phyloP scores from a whole-genome alignment of 2,888 invertebrate species.

The Molorchus minor region DNA sequence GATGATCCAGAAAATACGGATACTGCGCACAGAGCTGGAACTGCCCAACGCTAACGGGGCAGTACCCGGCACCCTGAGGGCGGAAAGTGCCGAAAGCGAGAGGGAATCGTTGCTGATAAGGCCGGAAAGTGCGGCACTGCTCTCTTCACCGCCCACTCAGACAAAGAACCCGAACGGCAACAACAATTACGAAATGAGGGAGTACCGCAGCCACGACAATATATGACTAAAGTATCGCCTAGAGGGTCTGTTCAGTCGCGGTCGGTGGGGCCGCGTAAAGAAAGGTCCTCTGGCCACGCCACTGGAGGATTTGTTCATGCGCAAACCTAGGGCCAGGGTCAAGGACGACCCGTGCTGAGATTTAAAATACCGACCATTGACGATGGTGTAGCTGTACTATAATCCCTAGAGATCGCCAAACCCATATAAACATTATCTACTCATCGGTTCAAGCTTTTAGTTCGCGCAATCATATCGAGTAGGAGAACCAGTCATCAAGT shows the following conservation, averaged over 20 bases:
- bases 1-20: slow-evolving; percentile 90
- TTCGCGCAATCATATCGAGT: slow-evolving; percentile 18
- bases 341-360: slow-evolving; percentile 57
- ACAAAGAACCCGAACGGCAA: slow-evolving; percentile 76
- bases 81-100: slow-evolving; percentile 66
- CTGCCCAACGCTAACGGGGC: slow-evolving; percentile 68
- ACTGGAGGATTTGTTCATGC: slow-evolving; percentile 62
- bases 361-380: slow-evolving; percentile 27
- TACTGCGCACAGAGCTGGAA: slow-evolving; percentile 75
- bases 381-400: slow-evolving; percentile 34
- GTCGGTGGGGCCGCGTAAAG: slow-evolving; percentile 62
- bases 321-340: slow-evolving; percentile 58
- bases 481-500: slow-evolving; percentile 9
- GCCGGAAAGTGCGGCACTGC: slow-evolving; percentile 64
- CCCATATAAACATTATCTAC: slow-evolving; percentile 18
- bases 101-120: slow-evolving; percentile 68
- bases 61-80: slow-evolving; percentile 64
- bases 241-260: slow-evolving; percentile 74
- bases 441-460: slow-evolving; percentile 22
- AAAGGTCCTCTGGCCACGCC: slow-evolving; percentile 64
- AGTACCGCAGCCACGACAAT: slow-evolving; percentile 69
- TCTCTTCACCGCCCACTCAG: slow-evolving; percentile 57
- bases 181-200: slow-evolving; percentile 82
- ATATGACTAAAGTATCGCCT: slow-evolving; percentile 82
- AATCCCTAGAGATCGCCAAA: slow-evolving; percentile 7